Percentiles rank a stretch among this genome's conserved stretches.
Conservation (phyloP, 2,797 vertebrate genomes). For the Gambusia yucatana region DNA sequence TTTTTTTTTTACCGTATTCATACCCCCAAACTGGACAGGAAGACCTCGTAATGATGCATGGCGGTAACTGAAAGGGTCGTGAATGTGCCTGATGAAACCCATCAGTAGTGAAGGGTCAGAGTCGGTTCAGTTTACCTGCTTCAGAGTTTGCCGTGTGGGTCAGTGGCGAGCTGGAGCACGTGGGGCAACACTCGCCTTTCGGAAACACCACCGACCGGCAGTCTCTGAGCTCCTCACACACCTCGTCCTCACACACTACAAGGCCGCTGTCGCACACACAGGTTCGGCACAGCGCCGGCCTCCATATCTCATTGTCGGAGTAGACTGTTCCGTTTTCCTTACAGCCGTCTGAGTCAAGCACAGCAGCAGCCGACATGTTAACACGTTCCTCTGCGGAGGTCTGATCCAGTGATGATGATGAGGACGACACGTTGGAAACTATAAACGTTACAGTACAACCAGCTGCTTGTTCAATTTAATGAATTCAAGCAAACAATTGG, state of each 20-base stretch:
- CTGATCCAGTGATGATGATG: conserved; percentile 1
- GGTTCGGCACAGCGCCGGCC: conserved; percentile 38
- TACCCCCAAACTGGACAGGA: neutral
- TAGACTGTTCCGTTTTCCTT: conserved; percentile 34
- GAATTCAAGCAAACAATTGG: neutral
- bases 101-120: neutral
- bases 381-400: neutral
- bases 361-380: conserved; percentile 30
- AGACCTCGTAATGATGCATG: conserved; percentile 22
- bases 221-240: conserved; percentile 54
- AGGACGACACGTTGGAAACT: neutral
- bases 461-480: neutral
- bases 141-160: conserved; percentile 15
- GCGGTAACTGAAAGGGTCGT: conserved; percentile 23
- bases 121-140: conserved; percentile 45
- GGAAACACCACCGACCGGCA: conserved; percentile 33
- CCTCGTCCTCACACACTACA: conserved; percentile 52
- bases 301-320: conserved; percentile 51
- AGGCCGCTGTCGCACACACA: conserved; percentile 50
- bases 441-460: neutral
- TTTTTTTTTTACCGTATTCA: neutral
- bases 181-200: conserved; percentile 53
- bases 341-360: conserved; percentile 55
- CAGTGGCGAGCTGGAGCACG: conserved; percentile 29
- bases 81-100: conserved; percentile 15